Evolutionary conservation across 2,797 vertebrate genomes (phyloP).

Genomic region (Enteromius paludinosus): DNA sequence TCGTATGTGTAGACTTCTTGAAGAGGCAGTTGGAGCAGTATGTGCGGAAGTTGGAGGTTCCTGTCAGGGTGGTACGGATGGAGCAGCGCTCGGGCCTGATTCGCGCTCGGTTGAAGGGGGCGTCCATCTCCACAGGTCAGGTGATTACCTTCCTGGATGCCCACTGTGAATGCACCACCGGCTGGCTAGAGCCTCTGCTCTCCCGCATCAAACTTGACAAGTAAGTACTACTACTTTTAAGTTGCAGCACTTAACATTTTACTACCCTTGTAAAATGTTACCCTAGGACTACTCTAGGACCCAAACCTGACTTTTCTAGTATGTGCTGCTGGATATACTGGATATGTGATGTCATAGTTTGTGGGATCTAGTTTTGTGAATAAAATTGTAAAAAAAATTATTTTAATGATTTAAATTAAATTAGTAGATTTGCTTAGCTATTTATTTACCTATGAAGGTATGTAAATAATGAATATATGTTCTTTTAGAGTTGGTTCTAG

Average conservation of each 20-base stretch:
- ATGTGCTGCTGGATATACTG: background rate
- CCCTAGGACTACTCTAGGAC: no score
- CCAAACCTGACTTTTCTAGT: background rate
- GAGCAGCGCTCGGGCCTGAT: slow-evolving; percentile 97
- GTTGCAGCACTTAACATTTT: slow-evolving; percentile 15
- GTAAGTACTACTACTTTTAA: slow-evolving; percentile 73
- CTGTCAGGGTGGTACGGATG: slow-evolving; percentile 95
- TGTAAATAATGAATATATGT: background rate
- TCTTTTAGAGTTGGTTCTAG: background rate
- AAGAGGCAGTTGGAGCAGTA: slow-evolving; percentile 94
- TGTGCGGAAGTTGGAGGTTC: slow-evolving; percentile 90
- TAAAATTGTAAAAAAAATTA: background rate
- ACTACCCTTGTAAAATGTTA: no score
- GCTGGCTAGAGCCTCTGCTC: slow-evolving; percentile 96
- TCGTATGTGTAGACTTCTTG: slow-evolving; percentile 85
- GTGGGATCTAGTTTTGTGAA: background rate
- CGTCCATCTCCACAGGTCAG: slow-evolving; percentile 94
- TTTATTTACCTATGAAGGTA: background rate
- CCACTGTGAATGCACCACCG: slow-evolving; percentile 96
- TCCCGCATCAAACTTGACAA: slow-evolving; percentile 95
- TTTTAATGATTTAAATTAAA: background rate
- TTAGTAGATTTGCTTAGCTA: no score
- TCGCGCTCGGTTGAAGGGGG: slow-evolving; percentile 94
- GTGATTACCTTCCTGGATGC: slow-evolving; percentile 99
- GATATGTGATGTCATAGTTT: background rate